Conservation (phyloP, 2,113 vertebrate species). For the Tiliqua scincoides region DNA sequence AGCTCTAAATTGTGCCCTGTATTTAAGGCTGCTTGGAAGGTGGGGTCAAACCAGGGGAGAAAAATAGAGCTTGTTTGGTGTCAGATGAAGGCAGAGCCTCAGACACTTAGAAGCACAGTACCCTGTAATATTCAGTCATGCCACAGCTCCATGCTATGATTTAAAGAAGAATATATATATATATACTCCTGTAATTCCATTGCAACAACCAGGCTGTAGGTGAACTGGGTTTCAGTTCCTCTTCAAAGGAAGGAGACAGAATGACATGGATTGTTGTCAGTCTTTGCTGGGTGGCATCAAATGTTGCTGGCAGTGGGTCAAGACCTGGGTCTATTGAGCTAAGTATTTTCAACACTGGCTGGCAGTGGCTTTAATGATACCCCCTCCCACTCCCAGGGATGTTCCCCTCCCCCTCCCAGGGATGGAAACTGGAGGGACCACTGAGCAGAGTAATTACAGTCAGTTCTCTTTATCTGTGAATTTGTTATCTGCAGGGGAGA, state of each 20-base stretch:
- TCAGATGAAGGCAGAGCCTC: not conserved
- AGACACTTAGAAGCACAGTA: not conserved
- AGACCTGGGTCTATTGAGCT: no score
- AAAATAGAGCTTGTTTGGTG: slow-evolving; percentile 32
- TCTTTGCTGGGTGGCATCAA: not conserved
- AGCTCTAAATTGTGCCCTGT: not conserved
- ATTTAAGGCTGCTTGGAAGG: slow-evolving; percentile 22
- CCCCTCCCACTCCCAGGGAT: no score
- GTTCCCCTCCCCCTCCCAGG: no score
- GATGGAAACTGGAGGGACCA: no score
- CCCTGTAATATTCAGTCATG: slow-evolving; percentile 28
- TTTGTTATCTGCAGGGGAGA: no score
- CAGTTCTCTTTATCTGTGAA: no score
- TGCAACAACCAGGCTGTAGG: not conserved
- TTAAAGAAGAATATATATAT: not conserved
- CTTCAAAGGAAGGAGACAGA: not conserved
- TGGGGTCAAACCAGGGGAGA: not conserved
- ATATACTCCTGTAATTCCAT: not conserved
- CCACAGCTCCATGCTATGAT: not conserved
- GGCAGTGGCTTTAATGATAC: no score
- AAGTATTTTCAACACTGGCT: no score
- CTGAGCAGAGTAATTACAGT: no score
- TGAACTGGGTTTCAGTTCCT: fast-evolving
- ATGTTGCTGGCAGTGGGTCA: no score
- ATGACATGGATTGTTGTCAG: no score